phyloP scores from a whole-genome alignment of 2,888 invertebrate species.

The Hydroisotoma schaefferi region DNA sequence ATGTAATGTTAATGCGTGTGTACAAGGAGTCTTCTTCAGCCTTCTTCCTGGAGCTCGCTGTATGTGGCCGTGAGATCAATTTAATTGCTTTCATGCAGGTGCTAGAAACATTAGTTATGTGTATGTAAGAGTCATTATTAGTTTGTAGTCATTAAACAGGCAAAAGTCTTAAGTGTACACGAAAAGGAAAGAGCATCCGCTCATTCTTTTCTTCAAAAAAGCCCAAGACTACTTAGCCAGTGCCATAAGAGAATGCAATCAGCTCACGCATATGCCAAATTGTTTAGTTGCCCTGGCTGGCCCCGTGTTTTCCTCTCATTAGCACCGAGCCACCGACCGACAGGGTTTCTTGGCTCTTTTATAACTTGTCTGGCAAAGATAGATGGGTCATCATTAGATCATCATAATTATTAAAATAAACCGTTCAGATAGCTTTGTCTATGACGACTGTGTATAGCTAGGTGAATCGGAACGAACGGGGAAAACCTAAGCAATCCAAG shows the following conservation, averaged over 20 bases:
- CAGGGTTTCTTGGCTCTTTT: slow-evolving; percentile 4
- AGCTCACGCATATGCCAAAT: slow-evolving; percentile 20
- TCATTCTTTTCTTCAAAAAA: background rate
- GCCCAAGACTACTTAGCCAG: background rate
- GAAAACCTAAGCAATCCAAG: background rate
- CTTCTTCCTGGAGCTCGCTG: too few species aligned
- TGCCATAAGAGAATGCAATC: background rate
- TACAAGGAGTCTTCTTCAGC: too few species aligned
- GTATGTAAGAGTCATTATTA: slow-evolving; percentile 17
- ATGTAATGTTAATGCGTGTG: too few species aligned
- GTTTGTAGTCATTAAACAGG: slow-evolving; percentile 21
- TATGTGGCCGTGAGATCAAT: background rate
- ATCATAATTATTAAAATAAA: slow-evolving; percentile 13
- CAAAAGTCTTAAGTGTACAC: slow-evolving; percentile 15
- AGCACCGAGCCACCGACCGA: slow-evolving; percentile 24
- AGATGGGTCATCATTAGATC: slow-evolving; percentile 10
- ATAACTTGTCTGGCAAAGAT: slow-evolving; percentile 5
- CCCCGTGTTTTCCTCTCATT: slow-evolving; percentile 26
- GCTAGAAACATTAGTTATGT: slow-evolving; percentile 15
- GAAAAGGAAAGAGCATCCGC: slow-evolving; percentile 24
- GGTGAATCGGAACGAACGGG: too few species aligned
- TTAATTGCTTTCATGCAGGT: slow-evolving; percentile 9
- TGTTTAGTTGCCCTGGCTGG: background rate
- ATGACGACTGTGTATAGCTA: background rate
- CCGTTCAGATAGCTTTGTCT: background rate